A percentile compares a stretch with the other conserved stretches of the same genome.
Evolutionary conservation across 2,888 invertebrate genomes (phyloP).

Genomic region (Epirrita christyi): DNA sequence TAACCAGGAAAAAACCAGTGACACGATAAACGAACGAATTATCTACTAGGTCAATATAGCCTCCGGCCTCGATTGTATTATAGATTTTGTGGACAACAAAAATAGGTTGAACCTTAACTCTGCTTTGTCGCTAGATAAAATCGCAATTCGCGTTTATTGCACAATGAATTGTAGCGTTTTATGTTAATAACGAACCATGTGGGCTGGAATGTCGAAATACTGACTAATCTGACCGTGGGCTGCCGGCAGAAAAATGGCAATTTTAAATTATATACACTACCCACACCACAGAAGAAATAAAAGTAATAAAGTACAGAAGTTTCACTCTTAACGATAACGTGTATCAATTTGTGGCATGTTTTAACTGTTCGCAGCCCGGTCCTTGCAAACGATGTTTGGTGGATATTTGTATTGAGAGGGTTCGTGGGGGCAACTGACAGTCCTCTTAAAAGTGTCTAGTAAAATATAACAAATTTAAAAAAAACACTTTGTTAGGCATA

Average conservation of each 20-base stretch:
- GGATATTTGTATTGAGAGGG: too few species aligned
- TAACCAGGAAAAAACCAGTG: too few species aligned
- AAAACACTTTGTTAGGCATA: too few species aligned
- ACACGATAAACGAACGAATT: too few species aligned
- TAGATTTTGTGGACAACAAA: slow-evolving; percentile 19
- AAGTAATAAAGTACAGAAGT: not conserved
- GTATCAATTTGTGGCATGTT: not conserved
- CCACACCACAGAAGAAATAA: slow-evolving; percentile 56
- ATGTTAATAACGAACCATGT: slow-evolving; percentile 77
- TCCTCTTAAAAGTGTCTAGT: too few species aligned
- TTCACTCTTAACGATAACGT: not conserved
- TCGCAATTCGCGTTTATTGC: slow-evolving; percentile 79
- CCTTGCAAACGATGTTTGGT: too few species aligned
- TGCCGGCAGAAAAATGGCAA: slow-evolving; percentile 78
- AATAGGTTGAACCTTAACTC: slow-evolving; percentile 50
- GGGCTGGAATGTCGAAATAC: slow-evolving; percentile 81
- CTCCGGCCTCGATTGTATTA: not conserved
- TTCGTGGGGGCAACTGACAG: too few species aligned
- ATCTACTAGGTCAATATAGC: too few species aligned
- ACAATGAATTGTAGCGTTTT: slow-evolving; percentile 81
- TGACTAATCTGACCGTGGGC: slow-evolving; percentile 82
- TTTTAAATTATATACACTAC: slow-evolving; percentile 82
- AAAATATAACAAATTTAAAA: too few species aligned
- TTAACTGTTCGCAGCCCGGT: too few species aligned
- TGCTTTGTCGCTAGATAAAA: slow-evolving; percentile 75